phyloP scores from a whole-genome alignment of 2,888 invertebrate genomes.

The Dynastes grantii region DNA sequence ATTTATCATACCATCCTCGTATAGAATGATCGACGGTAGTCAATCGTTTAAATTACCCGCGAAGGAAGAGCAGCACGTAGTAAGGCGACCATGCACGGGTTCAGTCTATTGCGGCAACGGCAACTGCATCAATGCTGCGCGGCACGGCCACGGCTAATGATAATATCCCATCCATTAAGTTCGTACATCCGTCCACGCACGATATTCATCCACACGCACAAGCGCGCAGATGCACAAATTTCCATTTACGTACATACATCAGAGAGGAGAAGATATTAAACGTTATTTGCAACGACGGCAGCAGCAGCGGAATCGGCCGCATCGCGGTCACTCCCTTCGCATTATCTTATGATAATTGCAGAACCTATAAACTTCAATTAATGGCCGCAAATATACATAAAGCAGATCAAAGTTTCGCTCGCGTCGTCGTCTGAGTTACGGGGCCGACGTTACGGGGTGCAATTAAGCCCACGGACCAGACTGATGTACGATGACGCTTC shows the following conservation, averaged over 20 bases:
- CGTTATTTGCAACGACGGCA: background rate
- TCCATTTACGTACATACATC: constrained; percentile 42
- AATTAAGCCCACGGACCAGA: constrained; percentile 70
- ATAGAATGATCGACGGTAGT: no score
- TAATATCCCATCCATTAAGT: no score
- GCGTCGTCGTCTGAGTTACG: constrained; percentile 64
- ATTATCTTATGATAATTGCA: constrained; percentile 71
- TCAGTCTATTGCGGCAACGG: no score
- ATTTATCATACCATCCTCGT: no score
- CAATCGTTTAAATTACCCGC: no score
- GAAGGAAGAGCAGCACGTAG: no score
- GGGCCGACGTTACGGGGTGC: constrained; percentile 67
- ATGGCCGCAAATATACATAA: constrained; percentile 70
- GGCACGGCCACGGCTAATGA: background rate
- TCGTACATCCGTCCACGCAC: no score
- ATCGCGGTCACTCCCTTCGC: constrained; percentile 67
- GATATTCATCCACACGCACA: constrained; percentile 53
- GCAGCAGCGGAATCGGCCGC: constrained; percentile 55
- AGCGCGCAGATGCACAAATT: constrained; percentile 35
- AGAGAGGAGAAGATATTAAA: constrained; percentile 1
- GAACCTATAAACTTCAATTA: constrained; percentile 71
- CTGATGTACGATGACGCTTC: constrained; percentile 68
- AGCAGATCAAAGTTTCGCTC: constrained; percentile 70
- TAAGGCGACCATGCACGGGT: no score
- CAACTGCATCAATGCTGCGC: background rate